phyloP scores from a whole-genome alignment of 92 coral and sea anemone genomes.

The Porites divaricata region DNA sequence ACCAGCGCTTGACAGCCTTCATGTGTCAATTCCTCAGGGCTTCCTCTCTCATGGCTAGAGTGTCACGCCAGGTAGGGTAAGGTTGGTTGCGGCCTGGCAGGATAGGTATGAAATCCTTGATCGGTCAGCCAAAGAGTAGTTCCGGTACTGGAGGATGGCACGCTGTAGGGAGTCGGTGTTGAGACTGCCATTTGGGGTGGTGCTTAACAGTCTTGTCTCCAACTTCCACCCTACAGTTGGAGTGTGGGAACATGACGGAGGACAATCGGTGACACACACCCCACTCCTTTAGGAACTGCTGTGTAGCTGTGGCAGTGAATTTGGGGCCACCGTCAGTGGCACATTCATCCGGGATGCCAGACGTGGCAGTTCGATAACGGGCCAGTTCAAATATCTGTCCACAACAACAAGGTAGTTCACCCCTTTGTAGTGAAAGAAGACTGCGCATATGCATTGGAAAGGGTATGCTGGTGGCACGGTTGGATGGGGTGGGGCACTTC shows the following conservation, averaged over 20 bases:
- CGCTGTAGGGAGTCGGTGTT: conserved; percentile 45
- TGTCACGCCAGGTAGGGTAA: conserved; percentile 56
- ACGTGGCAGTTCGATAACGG: conserved; percentile 62
- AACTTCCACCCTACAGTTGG: conserved; percentile 55
- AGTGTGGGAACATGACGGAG: conserved; percentile 62
- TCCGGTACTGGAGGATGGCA: conserved; percentile 62
- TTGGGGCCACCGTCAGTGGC: conserved; percentile 62
- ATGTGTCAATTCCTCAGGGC: conserved; percentile 70
- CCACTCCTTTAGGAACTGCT: conserved; percentile 69
- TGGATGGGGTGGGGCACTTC: conserved; percentile 8
- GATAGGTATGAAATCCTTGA: too few relatives aligned
- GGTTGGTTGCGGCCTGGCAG: conserved; percentile 35
- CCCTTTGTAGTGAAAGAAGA: conserved; percentile 73
- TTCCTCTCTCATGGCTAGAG: conserved; percentile 59
- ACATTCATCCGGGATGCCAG: conserved; percentile 64
- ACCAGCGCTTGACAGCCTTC: conserved; percentile 59
- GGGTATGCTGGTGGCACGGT: conserved; percentile 43
- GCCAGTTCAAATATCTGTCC: conserved; percentile 78
- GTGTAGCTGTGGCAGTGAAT: conserved; percentile 54
- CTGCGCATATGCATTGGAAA: conserved; percentile 69
- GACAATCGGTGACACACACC: conserved; percentile 62
- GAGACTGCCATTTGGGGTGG: conserved; percentile 42
- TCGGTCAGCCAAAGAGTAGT: conserved; percentile 47
- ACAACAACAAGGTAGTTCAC: conserved; percentile 66
- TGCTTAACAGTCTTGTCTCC: conserved; percentile 49